Percentiles rank a stretch among this genome's conserved stretches.
Conservation (phyloP, 2,888 invertebrate genomes). For the Seladonia tumulorum region DNA sequence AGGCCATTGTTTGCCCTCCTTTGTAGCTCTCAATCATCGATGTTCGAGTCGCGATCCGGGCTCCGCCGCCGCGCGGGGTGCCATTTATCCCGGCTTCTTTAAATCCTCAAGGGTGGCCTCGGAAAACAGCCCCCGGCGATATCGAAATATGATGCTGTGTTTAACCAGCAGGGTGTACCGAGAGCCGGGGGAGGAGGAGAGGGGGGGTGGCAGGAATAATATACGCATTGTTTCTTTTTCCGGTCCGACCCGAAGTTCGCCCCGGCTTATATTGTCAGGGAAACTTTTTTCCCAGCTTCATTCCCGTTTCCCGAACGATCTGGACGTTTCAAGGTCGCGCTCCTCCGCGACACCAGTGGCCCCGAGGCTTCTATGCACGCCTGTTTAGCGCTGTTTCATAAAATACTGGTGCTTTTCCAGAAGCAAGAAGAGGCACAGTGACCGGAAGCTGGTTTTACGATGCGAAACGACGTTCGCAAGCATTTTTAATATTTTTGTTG, state of each 20-base stretch:
- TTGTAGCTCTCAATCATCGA: slow-evolving; percentile 39
- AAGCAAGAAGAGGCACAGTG: background rate
- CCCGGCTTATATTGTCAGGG: background rate
- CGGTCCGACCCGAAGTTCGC: background rate
- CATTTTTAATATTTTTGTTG: too few relatives aligned
- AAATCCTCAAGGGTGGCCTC: slow-evolving; percentile 56
- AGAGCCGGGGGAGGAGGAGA: background rate
- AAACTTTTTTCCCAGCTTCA: background rate
- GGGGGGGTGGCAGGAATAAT: slow-evolving; percentile 31
- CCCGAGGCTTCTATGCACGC: background rate
- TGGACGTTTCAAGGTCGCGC: background rate
- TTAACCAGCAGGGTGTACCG: slow-evolving; percentile 44
- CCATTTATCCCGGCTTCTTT: slow-evolving; percentile 62
- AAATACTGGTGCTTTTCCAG: background rate
- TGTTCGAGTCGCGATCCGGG: slow-evolving; percentile 45
- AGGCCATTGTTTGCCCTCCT: slow-evolving; percentile 45
- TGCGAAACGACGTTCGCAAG: too few relatives aligned
- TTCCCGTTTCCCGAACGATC: background rate
- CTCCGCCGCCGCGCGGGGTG: slow-evolving; percentile 47
- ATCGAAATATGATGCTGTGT: slow-evolving; percentile 47
- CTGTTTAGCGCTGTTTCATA: background rate
- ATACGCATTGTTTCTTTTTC: slow-evolving; percentile 44
- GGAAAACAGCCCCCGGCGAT: slow-evolving; percentile 56
- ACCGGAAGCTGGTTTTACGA: too few relatives aligned
- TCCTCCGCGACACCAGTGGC: background rate